Conservation (phyloP, 2,888 invertebrate species). For the Clostera curtula region DNA sequence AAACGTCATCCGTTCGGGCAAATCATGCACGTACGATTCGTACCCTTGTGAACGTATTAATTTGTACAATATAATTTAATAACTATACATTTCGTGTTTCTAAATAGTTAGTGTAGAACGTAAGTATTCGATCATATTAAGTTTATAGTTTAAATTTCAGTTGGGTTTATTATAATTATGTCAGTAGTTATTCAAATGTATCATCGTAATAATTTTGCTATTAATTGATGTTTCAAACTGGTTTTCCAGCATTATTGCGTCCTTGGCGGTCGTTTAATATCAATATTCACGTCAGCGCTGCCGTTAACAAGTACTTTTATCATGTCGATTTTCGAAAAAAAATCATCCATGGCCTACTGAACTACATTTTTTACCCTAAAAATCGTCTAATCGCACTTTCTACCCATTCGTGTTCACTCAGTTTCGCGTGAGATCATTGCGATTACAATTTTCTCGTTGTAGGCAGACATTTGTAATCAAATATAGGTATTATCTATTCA, state of each 20-base stretch:
- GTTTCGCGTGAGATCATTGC: slow-evolving; percentile 10
- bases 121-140: slow-evolving; percentile 17
- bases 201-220: slow-evolving; percentile 23
- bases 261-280: slow-evolving; percentile 42
- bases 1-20: slow-evolving; percentile 42
- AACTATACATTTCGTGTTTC: slow-evolving; percentile 21
- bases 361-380: slow-evolving; percentile 25
- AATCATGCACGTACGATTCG: slow-evolving; percentile 48
- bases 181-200: slow-evolving; percentile 4
- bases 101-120: slow-evolving; percentile 18
- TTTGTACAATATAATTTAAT: slow-evolving; percentile 21
- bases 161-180: slow-evolving; percentile 1
- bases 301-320: slow-evolving; percentile 5
- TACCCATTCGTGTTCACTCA: slow-evolving; percentile 21
- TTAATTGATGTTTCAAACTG: slow-evolving; percentile 40
- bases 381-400: slow-evolving; percentile 26
- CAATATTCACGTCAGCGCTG: slow-evolving; percentile 21
- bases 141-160: not conserved
- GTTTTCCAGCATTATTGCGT: slow-evolving; percentile 44
- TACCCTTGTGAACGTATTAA: slow-evolving; percentile 27
- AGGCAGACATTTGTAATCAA: too few species aligned
- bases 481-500: slow-evolving; percentile 17
- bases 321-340: slow-evolving; percentile 8
- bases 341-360: slow-evolving; percentile 31
- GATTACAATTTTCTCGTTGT: slow-evolving; percentile 8